These are phyloP conservation scores for Bufotes viridis DNA, from an alignment of 2,797 vertebrate genomes.

Conservation along the genomic window DNA sequence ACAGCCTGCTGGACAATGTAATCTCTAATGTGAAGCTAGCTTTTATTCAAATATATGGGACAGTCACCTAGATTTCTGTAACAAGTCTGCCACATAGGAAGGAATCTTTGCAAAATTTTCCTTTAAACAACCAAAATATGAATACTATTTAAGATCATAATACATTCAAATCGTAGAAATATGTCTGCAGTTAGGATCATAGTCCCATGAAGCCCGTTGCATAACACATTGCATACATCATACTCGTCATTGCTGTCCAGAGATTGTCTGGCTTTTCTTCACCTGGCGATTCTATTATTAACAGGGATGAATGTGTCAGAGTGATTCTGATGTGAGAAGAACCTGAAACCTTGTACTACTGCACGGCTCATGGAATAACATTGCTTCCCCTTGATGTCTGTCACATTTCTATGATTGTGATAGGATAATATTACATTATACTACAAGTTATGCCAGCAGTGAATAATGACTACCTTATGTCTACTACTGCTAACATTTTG, in stretches of 20 bases:
- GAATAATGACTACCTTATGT: conserved; percentile 23
- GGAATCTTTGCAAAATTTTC: too few relatives aligned
- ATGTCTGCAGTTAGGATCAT: neutral
- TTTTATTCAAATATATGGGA: neutral
- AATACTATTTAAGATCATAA: neutral
- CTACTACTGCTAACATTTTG: conserved; percentile 31
- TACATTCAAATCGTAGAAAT: too few relatives aligned
- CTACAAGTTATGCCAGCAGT: conserved; percentile 2
- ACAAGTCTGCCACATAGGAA: neutral
- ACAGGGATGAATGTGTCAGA: conserved; percentile 27
- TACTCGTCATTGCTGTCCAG: neutral
- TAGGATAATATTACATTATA: conserved; percentile 32
- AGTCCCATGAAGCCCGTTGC: neutral
- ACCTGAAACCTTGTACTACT: conserved; percentile 19
- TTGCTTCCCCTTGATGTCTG: neutral
- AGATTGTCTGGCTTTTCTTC: conserved; percentile 9
- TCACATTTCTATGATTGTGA: conserved; percentile 20
- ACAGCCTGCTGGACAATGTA: too few relatives aligned
- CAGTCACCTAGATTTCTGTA: neutral
- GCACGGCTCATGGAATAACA: neutral
- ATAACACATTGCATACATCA: neutral
- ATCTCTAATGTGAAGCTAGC: too few relatives aligned
- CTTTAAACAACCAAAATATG: too few relatives aligned
- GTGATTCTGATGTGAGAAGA: conserved; percentile 31
- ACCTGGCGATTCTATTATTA: conserved; percentile 29